phyloP scores from a whole-genome alignment of 2,888 invertebrate genomes.

The Sacculina carcini region DNA sequence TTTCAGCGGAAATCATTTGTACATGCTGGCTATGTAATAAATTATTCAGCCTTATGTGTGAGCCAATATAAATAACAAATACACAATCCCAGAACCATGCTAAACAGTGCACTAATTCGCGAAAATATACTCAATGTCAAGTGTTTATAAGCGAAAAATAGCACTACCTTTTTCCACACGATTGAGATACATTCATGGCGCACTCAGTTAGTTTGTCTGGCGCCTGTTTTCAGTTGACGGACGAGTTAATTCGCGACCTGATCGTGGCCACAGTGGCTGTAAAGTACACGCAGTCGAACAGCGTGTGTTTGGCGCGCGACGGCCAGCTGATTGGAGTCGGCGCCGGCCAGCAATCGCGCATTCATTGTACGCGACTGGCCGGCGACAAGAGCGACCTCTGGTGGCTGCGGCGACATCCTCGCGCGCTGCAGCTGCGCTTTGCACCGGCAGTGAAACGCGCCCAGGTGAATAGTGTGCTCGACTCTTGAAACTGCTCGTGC shows the following conservation, averaged over 20 bases:
- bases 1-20: too few species aligned
- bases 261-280: constrained; percentile 85
- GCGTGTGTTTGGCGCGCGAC: constrained; percentile 82
- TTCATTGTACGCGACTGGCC: constrained; percentile 89
- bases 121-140: too few species aligned
- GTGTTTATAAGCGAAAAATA: too few species aligned
- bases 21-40: too few species aligned
- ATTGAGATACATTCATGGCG: too few species aligned
- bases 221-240: constrained; percentile 29
- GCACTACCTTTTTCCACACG: too few species aligned
- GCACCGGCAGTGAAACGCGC: constrained; percentile 62
- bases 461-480: too few species aligned
- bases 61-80: too few species aligned
- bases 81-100: too few species aligned
- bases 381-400: constrained; percentile 93
- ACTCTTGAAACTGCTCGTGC: too few species aligned
- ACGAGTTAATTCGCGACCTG: constrained; percentile 55
- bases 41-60: too few species aligned
- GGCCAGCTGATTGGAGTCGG: constrained; percentile 87
- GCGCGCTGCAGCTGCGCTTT: constrained; percentile 55
- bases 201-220: background rate
- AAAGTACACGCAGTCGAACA: constrained; percentile 96
- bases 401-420: constrained; percentile 87
- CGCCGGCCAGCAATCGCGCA: constrained; percentile 94
- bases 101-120: too few species aligned